A percentile compares a stretch with the other conserved stretches of the same genome.
Evolutionary conservation across 2,113 vertebrate species (phyloP).

Genomic region (Nesoenas mayeri): DNA sequence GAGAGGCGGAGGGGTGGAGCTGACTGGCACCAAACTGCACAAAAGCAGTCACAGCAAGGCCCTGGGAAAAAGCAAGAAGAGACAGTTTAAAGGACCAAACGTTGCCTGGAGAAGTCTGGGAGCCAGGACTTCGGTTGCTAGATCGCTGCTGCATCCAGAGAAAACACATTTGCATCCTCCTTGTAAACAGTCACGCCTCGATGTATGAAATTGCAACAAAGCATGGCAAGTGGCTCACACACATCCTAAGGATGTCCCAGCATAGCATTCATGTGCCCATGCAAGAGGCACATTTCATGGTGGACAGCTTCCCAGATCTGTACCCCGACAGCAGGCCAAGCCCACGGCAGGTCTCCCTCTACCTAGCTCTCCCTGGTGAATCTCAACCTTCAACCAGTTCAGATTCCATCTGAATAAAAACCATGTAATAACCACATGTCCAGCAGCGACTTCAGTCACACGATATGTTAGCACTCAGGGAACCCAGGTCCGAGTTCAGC

Average conservation of each 20-base stretch:
- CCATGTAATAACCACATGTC: neutral
- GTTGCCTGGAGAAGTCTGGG: neutral
- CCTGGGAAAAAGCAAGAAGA: neutral
- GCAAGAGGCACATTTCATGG: rapidly evolving
- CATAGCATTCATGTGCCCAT: rapidly evolving
- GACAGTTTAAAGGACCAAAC: neutral
- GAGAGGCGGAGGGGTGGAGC: neutral
- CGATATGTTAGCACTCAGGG: rapidly evolving
- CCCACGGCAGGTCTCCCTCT: neutral
- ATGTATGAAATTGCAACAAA: rapidly evolving
- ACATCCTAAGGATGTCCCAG: no score
- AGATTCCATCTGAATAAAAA: neutral
- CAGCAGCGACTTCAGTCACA: neutral
- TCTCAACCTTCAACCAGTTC: neutral
- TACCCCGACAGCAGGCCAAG: rapidly evolving
- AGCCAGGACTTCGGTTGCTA: neutral
- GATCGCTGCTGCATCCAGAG: neutral
- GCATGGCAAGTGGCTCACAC: neutral
- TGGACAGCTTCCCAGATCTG: neutral
- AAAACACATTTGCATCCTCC: neutral
- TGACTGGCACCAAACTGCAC: constrained; percentile 36
- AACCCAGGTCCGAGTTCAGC: neutral
- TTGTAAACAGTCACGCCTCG: neutral
- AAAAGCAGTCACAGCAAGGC: neutral
- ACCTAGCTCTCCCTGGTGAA: neutral